phyloP scores from a whole-genome alignment of 2,113 vertebrate species.

The Pseudorhombus dupliciocellatus region DNA sequence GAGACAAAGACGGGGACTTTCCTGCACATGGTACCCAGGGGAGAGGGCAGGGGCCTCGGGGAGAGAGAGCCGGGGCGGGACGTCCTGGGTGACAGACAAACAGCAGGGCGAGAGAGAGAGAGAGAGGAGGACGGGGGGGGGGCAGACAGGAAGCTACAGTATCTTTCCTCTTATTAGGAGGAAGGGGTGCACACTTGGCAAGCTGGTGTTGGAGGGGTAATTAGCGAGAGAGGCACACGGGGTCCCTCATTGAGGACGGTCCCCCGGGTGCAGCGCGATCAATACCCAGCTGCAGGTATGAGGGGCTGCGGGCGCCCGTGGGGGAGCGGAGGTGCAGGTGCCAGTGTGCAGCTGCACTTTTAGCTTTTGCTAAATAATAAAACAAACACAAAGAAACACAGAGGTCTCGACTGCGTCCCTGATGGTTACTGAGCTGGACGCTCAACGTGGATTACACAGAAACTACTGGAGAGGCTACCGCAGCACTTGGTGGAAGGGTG shows the following conservation, averaged over 20 bases:
- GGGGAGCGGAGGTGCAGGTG: constrained; percentile 59
- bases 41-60: constrained; percentile 68
- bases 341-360: constrained; percentile 76
- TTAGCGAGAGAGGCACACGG: constrained; percentile 72
- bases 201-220: constrained; percentile 70
- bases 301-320: constrained; percentile 25
- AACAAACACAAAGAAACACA: constrained; percentile 47
- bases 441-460: background rate
- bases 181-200: constrained; percentile 63
- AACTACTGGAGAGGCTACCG: too few relatives aligned
- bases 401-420: constrained; percentile 27
- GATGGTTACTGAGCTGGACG: constrained; percentile 10
- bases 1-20: constrained; percentile 70
- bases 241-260: constrained; percentile 69
- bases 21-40: constrained; percentile 64
- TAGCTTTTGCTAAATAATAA: constrained; percentile 66
- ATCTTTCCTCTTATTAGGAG: constrained; percentile 51
- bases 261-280: constrained; percentile 77
- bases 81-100: constrained; percentile 61
- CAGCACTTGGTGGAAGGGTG: too few relatives aligned
- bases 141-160: constrained; percentile 53
- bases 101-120: background rate
- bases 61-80: constrained; percentile 43
- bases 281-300: constrained; percentile 78
- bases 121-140: constrained; percentile 9